Percentiles rank a stretch among this genome's conserved stretches.
These are phyloP conservation scores for Disparrhopalites patrizii DNA, from an alignment of 2,888 invertebrate genomes.

Conservation along the genomic window DNA sequence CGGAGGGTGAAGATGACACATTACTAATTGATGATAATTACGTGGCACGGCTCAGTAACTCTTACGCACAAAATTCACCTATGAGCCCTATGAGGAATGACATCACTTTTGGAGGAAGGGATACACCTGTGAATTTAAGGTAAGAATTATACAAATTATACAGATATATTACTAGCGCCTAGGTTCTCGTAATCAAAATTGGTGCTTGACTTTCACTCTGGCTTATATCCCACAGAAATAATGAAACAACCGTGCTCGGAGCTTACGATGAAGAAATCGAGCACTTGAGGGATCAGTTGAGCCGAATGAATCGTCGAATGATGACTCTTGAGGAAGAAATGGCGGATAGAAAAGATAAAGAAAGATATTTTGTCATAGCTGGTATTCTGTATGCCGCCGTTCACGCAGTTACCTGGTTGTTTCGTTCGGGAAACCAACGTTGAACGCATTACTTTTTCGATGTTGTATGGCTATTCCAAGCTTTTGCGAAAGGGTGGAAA, in stretches of 20 bases:
- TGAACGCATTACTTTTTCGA: slow-evolving; percentile 11
- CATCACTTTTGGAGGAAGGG: slow-evolving; percentile 16
- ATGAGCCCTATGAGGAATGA: slow-evolving; percentile 26
- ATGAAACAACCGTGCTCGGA: slow-evolving; percentile 12
- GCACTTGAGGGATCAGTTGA: slow-evolving; percentile 77
- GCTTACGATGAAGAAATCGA: slow-evolving; percentile 53
- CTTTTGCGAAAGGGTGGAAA: no score
- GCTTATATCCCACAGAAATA: slow-evolving; percentile 22
- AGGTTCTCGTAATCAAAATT: not conserved
- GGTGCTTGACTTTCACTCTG: not conserved
- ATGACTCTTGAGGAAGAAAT: slow-evolving; percentile 82
- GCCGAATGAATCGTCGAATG: slow-evolving; percentile 79
- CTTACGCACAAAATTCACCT: slow-evolving; percentile 14
- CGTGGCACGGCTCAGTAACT: slow-evolving; percentile 25
- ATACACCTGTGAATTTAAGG: slow-evolving; percentile 21
- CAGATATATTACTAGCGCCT: not conserved
- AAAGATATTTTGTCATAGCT: slow-evolving; percentile 52
- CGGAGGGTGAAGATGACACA: slow-evolving; percentile 45
- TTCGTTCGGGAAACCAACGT: slow-evolving; percentile 34
- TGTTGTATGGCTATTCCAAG: no score
- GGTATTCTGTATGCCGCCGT: slow-evolving; percentile 42
- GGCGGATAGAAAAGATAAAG: slow-evolving; percentile 75
- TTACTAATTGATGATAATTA: slow-evolving; percentile 39
- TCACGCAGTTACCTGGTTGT: slow-evolving; percentile 44
- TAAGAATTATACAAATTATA: not conserved